A percentile compares a stretch with the other conserved stretches of the same genome.
Conservation (phyloP, 2,888 invertebrate species). For the Caenorhabditis panamensis region DNA sequence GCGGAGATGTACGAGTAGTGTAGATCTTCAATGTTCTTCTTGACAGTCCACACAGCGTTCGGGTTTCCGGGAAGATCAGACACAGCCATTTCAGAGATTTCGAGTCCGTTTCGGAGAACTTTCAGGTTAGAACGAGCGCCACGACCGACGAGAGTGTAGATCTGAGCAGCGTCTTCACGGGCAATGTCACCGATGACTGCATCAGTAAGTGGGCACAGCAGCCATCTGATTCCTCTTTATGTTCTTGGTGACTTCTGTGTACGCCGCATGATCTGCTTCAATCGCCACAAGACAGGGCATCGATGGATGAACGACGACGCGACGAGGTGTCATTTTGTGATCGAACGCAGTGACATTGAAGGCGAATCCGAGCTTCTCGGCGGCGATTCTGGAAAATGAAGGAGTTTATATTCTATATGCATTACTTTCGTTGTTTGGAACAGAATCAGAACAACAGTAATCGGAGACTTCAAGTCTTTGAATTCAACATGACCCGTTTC, state of each 20-base stretch:
- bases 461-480: too few relatives aligned
- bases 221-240: conserved; percentile 96
- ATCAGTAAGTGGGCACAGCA: conserved; percentile 71
- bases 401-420: too few relatives aligned
- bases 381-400: conserved; percentile 87
- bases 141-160: conserved; percentile 95
- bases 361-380: conserved; percentile 97
- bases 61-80: conserved; percentile 99
- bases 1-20: conserved; percentile 99
- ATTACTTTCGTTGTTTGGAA: too few relatives aligned
- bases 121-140: conserved; percentile 94
- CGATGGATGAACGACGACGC: conserved; percentile 91
- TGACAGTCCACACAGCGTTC: conserved; percentile 99
- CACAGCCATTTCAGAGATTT: conserved; percentile 98
- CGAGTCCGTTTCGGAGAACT: conserved; percentile 92
- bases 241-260: conserved; percentile 96
- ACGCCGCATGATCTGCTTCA: conserved; percentile 98
- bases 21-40: conserved; percentile 94
- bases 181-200: conserved; percentile 85
- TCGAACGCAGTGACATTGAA: conserved; percentile 95
- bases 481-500: too few relatives aligned
- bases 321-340: conserved; percentile 92
- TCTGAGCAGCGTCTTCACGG: conserved; percentile 98
- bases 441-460: too few relatives aligned
- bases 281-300: conserved; percentile 92